phyloP scores from a whole-genome alignment of 2,113 vertebrate genomes.

The Tetrao urogallus region DNA sequence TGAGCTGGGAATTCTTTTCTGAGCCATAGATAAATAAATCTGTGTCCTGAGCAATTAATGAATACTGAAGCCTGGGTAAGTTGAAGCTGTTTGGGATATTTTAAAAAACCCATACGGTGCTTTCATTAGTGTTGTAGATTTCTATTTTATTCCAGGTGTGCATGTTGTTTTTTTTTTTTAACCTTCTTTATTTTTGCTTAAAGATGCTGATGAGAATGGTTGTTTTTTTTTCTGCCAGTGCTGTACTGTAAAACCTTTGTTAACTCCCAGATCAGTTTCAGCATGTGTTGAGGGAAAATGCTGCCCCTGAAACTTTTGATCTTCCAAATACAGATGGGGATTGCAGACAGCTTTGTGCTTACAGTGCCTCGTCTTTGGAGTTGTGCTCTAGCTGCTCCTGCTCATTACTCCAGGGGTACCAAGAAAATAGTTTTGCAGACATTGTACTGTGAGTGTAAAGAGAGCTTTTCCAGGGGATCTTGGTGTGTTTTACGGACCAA shows the following conservation, averaged over 20 bases:
- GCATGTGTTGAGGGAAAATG: not conserved
- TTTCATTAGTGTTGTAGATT: not conserved
- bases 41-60: slow-evolving; percentile 21
- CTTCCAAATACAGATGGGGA: not conserved
- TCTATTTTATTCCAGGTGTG: not conserved
- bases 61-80: slow-evolving; percentile 20
- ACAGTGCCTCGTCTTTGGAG: fast-evolving
- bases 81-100: slow-evolving; percentile 18
- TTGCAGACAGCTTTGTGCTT: not conserved
- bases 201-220: not conserved
- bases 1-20: slow-evolving; percentile 32
- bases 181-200: not conserved
- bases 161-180: not conserved
- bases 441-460: not conserved
- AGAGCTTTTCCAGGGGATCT: not conserved
- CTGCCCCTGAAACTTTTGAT: not conserved
- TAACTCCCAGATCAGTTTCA: not conserved
- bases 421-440: not conserved
- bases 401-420: not conserved
- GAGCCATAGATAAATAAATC: slow-evolving; percentile 41
- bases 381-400: not conserved
- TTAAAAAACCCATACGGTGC: not conserved
- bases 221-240: not conserved
- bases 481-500: not conserved
- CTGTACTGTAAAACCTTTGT: not conserved